phyloP scores from a whole-genome alignment of 2,797 vertebrate genomes.

The Micromesistius poutassou region DNA sequence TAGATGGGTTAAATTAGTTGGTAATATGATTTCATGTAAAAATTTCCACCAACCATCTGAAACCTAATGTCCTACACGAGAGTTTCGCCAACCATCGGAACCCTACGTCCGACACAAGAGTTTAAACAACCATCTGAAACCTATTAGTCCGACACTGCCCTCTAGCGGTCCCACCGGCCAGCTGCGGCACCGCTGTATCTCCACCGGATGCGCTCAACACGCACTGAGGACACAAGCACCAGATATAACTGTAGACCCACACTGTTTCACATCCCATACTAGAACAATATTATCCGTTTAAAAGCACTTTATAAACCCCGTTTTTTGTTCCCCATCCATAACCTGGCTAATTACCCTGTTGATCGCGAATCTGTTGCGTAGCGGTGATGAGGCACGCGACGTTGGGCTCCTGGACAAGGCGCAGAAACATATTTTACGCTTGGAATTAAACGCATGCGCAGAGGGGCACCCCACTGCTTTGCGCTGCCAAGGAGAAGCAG shows the following conservation, averaged over 20 bases:
- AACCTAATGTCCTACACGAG: too few species aligned
- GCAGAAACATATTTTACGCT: constrained; percentile 64
- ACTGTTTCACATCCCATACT: neutral
- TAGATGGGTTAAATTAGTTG: too few species aligned
- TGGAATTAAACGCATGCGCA: constrained; percentile 67
- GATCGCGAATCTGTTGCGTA: neutral
- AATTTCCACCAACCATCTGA: too few species aligned
- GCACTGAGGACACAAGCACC: neutral
- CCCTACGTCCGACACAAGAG: too few species aligned
- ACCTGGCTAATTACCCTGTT: neutral
- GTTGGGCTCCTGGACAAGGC: constrained; percentile 31
- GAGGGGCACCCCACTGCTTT: constrained; percentile 50
- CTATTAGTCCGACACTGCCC: neutral
- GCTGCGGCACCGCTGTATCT: neutral
- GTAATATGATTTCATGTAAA: too few species aligned
- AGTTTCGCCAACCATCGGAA: too few species aligned
- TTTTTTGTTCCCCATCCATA: neutral
- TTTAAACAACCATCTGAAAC: too few species aligned
- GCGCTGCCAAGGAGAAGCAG: constrained; percentile 58
- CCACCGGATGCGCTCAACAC: neutral
- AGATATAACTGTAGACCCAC: neutral
- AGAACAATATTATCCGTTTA: neutral
- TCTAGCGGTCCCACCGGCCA: neutral
- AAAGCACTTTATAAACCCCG: too few species aligned
- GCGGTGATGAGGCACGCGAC: constrained; percentile 30